Base-by-base conservation (phyloP, 2,113 vertebrate genomes). In the Tor tambroides region DNA sequence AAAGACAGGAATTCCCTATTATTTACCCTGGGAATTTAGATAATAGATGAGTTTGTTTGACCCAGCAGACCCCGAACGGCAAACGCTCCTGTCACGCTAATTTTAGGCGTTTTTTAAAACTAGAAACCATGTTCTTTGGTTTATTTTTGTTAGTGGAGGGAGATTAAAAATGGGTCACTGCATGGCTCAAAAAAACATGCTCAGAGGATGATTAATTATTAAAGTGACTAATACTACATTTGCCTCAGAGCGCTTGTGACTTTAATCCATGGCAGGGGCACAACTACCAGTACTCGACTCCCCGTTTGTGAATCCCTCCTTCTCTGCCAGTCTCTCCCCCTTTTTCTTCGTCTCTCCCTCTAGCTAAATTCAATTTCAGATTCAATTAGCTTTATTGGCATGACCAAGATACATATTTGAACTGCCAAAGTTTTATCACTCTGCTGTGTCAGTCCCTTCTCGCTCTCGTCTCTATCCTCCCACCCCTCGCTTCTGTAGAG, bases 191-290 rank as follows among this genome's bases (percentile, higher is more conserved):
- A 85, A 87, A 80, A 90, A 92, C 92, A 91, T 89, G 93, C 94
- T 95, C 92, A 91, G 92, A 93, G 91, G 91, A 89, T 93, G 91
- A 95, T 95, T 95, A 93, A 96, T 94, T 95, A 95, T 95, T 95
- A 87, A 95, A 93, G 92, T 94, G 93, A 95, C 93, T 94, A 95
- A 96, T 94, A 92, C 93, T 93, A 92, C 91, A 94, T 94, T 95
- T 94, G 90, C 92, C 92, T 93, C 91, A 89, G 88, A 94, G 92
- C 91, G 89, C 85, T 80, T 89, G 88, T 89, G 91, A 91, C 89
- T 91, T 91, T 89, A 87, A 92, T 93, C 90, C 92, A 92, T 88
- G 91, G 91, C 91, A 90, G 90, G 90, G 92, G 92, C 88, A 91
- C 89, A 92, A 91, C 87, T 91, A 91, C 81, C 87, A 80, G 80